Evolutionary conservation across 2,113 vertebrate species (phyloP).

Genomic region (Aramus guarauna): DNA sequence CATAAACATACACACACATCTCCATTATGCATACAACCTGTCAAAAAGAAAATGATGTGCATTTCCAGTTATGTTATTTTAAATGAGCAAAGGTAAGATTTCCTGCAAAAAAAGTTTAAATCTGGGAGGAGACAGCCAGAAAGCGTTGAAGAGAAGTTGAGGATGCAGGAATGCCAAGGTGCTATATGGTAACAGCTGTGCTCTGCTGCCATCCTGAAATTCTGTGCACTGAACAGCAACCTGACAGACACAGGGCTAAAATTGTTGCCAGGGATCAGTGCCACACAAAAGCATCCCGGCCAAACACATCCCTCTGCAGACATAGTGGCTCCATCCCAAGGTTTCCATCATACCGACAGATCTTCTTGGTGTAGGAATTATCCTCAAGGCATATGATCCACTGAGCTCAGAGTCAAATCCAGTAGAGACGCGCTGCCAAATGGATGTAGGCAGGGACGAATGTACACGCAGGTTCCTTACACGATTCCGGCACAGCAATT

Average conservation of each 20-base stretch:
- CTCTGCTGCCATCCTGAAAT: conserved; percentile 25
- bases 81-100: background rate
- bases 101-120: background rate
- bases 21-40: background rate
- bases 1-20: background rate
- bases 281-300: conserved; percentile 14
- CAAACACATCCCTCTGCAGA: conserved; percentile 29
- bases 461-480: background rate
- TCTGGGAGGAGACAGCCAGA: background rate
- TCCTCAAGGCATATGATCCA: background rate
- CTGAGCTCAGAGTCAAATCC: background rate
- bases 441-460: background rate
- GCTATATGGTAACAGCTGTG: conserved; percentile 23
- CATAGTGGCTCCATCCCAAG: conserved; percentile 19
- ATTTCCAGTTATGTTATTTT: background rate
- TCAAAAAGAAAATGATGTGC: background rate
- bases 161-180: conserved; percentile 33
- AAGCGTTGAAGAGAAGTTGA: background rate
- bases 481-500: background rate
- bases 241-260: conserved; percentile 32
- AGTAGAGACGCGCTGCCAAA: background rate
- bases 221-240: conserved; percentile 13
- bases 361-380: background rate
- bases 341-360: background rate
- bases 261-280: conserved; percentile 31